These are phyloP conservation scores for Panthera uncia DNA, from an alignment of 2,113 vertebrate genomes.

Conservation along the genomic window DNA sequence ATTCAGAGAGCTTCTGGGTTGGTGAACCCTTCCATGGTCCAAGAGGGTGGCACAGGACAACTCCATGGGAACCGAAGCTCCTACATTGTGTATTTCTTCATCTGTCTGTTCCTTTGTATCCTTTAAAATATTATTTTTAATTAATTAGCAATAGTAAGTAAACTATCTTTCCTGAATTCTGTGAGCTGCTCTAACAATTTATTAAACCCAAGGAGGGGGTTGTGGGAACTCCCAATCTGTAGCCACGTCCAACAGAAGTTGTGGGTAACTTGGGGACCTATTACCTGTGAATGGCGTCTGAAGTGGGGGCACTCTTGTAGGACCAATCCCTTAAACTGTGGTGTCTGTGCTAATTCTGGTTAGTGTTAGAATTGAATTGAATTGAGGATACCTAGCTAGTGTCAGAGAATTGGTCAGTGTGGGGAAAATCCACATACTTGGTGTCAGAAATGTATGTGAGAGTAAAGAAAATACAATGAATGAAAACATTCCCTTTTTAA, in stretches of 20 bases:
- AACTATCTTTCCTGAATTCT: background rate
- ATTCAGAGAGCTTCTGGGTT: background rate
- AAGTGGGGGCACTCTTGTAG: background rate
- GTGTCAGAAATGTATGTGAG: background rate
- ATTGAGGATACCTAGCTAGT: background rate
- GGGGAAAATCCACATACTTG: background rate
- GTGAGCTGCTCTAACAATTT: background rate
- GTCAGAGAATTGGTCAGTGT: background rate
- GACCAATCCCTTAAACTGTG: background rate
- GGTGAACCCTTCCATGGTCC: background rate
- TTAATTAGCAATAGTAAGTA: background rate
- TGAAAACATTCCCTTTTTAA: background rate
- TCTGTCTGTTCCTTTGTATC: background rate
- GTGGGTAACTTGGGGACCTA: background rate
- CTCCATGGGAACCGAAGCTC: background rate
- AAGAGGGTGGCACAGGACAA: background rate
- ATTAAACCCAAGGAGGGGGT: background rate
- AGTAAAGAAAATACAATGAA: background rate
- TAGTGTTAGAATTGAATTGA: background rate
- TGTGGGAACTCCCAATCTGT: background rate
- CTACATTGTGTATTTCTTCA: background rate
- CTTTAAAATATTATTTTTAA: background rate
- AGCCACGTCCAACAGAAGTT: background rate
- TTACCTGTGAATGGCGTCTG: background rate
- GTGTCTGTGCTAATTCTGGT: background rate